Percentiles rank a stretch among this genome's conserved stretches.
phyloP scores from a whole-genome alignment of 2,888 invertebrate species.

The Digitonthophagus gazella region DNA sequence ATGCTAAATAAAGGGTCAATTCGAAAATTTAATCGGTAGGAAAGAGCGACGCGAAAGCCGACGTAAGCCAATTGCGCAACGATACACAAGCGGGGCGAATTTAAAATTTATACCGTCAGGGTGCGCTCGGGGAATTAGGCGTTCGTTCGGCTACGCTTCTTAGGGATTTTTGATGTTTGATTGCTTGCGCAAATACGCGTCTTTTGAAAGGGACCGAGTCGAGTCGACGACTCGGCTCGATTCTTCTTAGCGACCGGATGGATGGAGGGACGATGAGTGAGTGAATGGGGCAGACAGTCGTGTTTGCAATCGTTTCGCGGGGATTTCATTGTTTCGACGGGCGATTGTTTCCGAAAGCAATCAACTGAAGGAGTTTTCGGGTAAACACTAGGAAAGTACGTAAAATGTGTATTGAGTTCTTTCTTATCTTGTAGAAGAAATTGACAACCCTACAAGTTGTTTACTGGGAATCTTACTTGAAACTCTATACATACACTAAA shows the following conservation, averaged over 20 bases:
- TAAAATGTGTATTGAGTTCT: neutral
- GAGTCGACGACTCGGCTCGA: no score
- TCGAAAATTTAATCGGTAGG: constrained; percentile 34
- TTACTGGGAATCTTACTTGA: no score
- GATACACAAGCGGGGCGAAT: constrained; percentile 38
- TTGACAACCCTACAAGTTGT: no score
- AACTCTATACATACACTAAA: no score
- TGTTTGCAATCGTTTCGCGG: constrained; percentile 8
- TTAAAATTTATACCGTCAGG: constrained; percentile 48
- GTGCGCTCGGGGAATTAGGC: constrained; percentile 49
- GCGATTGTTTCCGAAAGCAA: constrained; percentile 37
- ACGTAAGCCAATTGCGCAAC: constrained; percentile 49
- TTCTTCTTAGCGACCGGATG: neutral
- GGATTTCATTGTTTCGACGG: constrained; percentile 34
- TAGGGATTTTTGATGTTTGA: constrained; percentile 48
- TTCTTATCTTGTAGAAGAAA: no score
- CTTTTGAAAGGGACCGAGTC: constrained; percentile 1
- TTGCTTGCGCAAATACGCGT: constrained; percentile 48
- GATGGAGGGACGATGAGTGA: neutral
- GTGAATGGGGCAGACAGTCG: neutral
- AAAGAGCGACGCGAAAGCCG: constrained; percentile 39
- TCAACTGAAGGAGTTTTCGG: constrained; percentile 17
- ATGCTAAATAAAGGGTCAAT: constrained; percentile 20
- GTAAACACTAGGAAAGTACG: neutral
- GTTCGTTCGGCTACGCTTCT: constrained; percentile 40